phyloP scores from a whole-genome alignment of 2,888 invertebrate genomes.

The Drosophila mulleri region DNA sequence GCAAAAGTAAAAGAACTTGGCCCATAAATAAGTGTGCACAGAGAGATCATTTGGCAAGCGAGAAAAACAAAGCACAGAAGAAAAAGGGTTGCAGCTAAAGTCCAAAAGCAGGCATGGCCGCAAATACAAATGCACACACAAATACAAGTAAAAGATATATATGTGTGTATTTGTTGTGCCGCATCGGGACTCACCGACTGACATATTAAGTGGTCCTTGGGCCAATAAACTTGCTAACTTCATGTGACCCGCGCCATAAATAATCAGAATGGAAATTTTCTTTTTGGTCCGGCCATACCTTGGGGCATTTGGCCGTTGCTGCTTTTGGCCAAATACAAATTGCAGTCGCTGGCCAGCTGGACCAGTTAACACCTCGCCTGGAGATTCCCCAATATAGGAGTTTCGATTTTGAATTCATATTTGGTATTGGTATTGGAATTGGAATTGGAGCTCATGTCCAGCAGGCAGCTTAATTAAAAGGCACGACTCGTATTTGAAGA shows the following conservation, averaged over 20 bases:
- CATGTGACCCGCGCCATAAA: conserved; percentile 65
- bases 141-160: background rate
- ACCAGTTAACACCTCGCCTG: conserved; percentile 71
- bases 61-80: conserved; percentile 4
- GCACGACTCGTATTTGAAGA: conserved; percentile 41
- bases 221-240: conserved; percentile 73
- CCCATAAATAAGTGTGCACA: conserved; percentile 57
- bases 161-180: conserved; percentile 8
- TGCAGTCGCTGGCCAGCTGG: conserved; percentile 44
- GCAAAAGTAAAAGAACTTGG: conserved; percentile 56
- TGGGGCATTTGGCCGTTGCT: conserved; percentile 29
- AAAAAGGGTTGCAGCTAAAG: conserved; percentile 41
- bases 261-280: conserved; percentile 42
- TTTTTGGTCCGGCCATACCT: conserved; percentile 20
- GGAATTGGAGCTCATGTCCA: conserved; percentile 4
- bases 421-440: conserved; percentile 16
- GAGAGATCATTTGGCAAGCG: conserved; percentile 52
- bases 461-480: conserved; percentile 69
- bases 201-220: conserved; percentile 73
- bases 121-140: background rate
- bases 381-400: conserved; percentile 14
- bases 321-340: conserved; percentile 61
- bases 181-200: conserved; percentile 45
- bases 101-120: conserved; percentile 11
- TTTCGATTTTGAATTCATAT: conserved; percentile 17